Conservation (phyloP, 1,140 invertebrate species). For the Drosophila triauraria region DNA sequence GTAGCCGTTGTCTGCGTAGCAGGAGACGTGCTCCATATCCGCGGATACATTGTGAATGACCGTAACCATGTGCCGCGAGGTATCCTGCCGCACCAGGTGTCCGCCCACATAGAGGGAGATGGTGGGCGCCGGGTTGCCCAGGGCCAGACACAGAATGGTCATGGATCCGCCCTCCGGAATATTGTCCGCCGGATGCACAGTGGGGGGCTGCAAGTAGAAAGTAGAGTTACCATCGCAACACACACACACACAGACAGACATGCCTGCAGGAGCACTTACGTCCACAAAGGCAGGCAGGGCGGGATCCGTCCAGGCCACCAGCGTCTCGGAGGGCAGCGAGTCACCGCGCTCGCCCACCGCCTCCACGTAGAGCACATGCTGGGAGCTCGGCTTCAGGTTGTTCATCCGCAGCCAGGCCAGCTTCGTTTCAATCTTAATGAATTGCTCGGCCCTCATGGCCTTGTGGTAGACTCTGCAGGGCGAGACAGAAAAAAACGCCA, state of each 20-base stretch:
- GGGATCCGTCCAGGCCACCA: slow-evolving; percentile 94
- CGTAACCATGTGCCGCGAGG: slow-evolving; percentile 92
- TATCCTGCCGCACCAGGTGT: slow-evolving; percentile 90
- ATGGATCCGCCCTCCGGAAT: slow-evolving; percentile 93
- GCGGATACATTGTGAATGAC: slow-evolving; percentile 92
- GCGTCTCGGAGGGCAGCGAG: slow-evolving; percentile 91
- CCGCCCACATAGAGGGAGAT: slow-evolving; percentile 91
- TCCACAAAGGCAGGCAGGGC: slow-evolving; percentile 94
- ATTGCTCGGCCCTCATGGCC: slow-evolving; percentile 87
- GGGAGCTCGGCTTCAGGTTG: slow-evolving; percentile 90
- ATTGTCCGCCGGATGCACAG: slow-evolving; percentile 92
- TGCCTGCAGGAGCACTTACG: slow-evolving; percentile 85
- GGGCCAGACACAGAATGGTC: slow-evolving; percentile 93
- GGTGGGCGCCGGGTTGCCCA: slow-evolving; percentile 92
- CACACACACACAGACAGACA: background rate
- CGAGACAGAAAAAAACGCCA: background rate
- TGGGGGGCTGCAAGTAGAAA: slow-evolving; percentile 88
- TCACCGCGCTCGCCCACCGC: slow-evolving; percentile 89
- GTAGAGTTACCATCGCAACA: background rate
- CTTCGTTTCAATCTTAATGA: slow-evolving; percentile 87
- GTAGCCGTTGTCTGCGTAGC: slow-evolving; percentile 94
- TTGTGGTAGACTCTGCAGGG: slow-evolving; percentile 88
- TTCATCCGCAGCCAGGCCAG: slow-evolving; percentile 90
- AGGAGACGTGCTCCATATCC: slow-evolving; percentile 93
- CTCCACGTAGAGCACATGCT: slow-evolving; percentile 91